These are phyloP conservation scores for Oryctes rhinoceros DNA, from an alignment of 1,140 invertebrate genomes.

Conservation along the genomic window DNA sequence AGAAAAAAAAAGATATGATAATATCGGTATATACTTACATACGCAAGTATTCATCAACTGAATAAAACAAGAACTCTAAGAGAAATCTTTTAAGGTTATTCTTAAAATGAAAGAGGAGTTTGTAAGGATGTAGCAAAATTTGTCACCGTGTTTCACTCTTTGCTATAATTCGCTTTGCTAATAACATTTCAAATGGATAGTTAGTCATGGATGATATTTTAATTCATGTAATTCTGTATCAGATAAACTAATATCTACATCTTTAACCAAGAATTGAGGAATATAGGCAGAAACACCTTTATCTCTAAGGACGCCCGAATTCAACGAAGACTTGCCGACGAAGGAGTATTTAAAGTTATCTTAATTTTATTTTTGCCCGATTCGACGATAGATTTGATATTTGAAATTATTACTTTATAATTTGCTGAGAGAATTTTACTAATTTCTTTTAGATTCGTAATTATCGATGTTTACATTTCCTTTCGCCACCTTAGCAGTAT, in stretches of 20 bases:
- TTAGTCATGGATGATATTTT: background rate
- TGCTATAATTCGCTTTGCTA: background rate
- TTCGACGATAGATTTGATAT: slow-evolving; percentile 2
- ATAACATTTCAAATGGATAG: background rate
- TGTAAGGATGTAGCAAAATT: too few relatives aligned
- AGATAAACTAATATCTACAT: slow-evolving; percentile 7
- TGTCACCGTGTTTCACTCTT: too few relatives aligned
- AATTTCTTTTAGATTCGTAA: too few relatives aligned
- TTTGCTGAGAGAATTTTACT: too few relatives aligned
- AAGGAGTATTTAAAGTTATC: background rate
- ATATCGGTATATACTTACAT: too few relatives aligned
- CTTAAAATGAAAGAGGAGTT: too few relatives aligned
- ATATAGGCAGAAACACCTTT: background rate
- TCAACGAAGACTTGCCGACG: background rate
- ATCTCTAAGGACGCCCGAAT: background rate
- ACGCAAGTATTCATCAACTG: too few relatives aligned
- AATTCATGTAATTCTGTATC: slow-evolving; percentile 22
- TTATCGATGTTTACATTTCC: too few relatives aligned
- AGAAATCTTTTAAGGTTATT: too few relatives aligned
- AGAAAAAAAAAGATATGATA: too few relatives aligned
- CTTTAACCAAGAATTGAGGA: background rate
- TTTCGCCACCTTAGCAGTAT: too few relatives aligned
- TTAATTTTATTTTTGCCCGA: slow-evolving; percentile 10
- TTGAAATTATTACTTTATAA: background rate
- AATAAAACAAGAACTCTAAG: too few relatives aligned